A percentile compares a stretch with the other conserved stretches of the same genome.
Conservation (phyloP, 1,140 invertebrate genomes). For the Tribolium castaneum region DNA sequence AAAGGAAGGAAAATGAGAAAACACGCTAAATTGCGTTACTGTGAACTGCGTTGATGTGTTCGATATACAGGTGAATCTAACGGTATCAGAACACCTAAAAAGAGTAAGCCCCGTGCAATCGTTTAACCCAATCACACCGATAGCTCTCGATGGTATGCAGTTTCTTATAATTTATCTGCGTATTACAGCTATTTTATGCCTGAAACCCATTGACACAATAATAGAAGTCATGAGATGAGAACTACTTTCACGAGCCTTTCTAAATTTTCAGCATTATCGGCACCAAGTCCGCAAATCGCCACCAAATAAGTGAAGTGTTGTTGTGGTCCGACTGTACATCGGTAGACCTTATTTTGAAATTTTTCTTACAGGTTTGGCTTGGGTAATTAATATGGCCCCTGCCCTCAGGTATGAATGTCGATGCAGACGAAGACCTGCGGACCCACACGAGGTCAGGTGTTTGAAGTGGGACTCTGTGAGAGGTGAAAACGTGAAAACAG, state of each 20-base stretch:
- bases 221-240: constrained; percentile 31
- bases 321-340: background rate
- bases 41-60: constrained; percentile 23
- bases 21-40: constrained; percentile 5
- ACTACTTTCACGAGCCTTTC: constrained; percentile 40
- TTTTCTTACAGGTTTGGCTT: constrained; percentile 37
- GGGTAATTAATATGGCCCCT: constrained; percentile 40
- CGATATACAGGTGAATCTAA: constrained; percentile 39
- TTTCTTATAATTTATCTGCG: constrained; percentile 32
- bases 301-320: constrained; percentile 4
- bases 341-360: constrained; percentile 19
- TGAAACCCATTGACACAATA: constrained; percentile 43
- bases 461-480: constrained; percentile 46
- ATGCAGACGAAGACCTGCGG: constrained; percentile 45
- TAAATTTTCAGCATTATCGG: constrained; percentile 32
- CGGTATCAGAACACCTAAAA: constrained; percentile 39
- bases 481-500: constrained; percentile 48
- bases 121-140: constrained; percentile 32
- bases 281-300: background rate
- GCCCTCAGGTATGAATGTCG: constrained; percentile 45
- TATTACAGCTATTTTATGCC: constrained; percentile 40
- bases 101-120: constrained; percentile 19
- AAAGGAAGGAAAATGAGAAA: constrained; percentile 4
- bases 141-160: constrained; percentile 37
- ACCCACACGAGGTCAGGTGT: constrained; percentile 50